Conservation (phyloP, 1,140 invertebrate genomes). For the Trialeurodes vaporariorum region DNA sequence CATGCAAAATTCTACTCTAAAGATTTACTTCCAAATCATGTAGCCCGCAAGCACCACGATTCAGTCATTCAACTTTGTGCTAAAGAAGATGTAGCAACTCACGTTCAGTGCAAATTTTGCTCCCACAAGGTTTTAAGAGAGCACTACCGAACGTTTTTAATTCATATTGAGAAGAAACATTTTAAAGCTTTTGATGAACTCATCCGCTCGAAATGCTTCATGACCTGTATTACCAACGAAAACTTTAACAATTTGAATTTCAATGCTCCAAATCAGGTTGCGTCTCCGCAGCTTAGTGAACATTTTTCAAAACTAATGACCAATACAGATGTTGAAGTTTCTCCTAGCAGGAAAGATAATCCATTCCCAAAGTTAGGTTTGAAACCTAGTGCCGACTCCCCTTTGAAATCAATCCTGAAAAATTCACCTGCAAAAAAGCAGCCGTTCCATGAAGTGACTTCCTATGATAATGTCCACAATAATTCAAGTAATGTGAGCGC, state of each 20-base stretch:
- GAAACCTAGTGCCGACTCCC: neutral
- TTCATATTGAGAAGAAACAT: conserved; percentile 29
- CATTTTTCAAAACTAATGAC: conserved; percentile 4
- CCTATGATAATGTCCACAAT: neutral
- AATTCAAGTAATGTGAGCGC: conserved; percentile 8
- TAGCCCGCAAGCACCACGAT: conserved; percentile 23
- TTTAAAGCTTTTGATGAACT: conserved; percentile 21
- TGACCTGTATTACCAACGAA: conserved; percentile 12
- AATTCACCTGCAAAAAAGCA: neutral
- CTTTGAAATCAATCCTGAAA: conserved; percentile 22
- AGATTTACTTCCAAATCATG: conserved; percentile 25
- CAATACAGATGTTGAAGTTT: neutral
- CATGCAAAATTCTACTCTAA: conserved; percentile 25
- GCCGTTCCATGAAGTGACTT: conserved; percentile 3
- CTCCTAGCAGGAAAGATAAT: conserved; percentile 4
- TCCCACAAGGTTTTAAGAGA: conserved; percentile 21
- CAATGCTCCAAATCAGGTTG: neutral
- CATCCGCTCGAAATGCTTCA: conserved; percentile 20
- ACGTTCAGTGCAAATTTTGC: conserved; percentile 25
- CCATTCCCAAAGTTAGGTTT: conserved; percentile 6
- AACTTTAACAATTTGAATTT: conserved; percentile 13
- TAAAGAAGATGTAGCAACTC: conserved; percentile 15
- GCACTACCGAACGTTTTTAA: conserved; percentile 23
- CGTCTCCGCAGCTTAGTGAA: neutral
- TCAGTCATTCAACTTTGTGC: conserved; percentile 19